These are phyloP conservation scores for Popillia japonica DNA, from an alignment of 1,140 invertebrate species.

Conservation along the genomic window DNA sequence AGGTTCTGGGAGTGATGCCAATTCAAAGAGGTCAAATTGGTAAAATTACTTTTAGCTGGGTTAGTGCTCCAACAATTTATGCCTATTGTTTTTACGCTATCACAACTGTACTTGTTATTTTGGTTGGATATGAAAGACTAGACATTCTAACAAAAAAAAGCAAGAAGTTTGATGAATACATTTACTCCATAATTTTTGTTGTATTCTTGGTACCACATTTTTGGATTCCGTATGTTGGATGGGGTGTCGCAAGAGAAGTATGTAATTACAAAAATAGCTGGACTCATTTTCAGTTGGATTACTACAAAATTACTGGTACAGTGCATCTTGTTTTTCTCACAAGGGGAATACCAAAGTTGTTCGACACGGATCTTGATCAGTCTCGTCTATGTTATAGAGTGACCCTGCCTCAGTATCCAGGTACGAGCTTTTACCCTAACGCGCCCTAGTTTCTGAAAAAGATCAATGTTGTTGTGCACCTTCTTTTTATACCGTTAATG, in stretches of 20 bases:
- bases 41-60: constrained; percentile 68
- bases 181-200: constrained; percentile 69
- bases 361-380: too few relatives aligned
- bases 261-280: constrained; percentile 71
- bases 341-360: too few relatives aligned
- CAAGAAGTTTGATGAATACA: constrained; percentile 69
- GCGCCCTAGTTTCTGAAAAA: too few relatives aligned
- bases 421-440: too few relatives aligned
- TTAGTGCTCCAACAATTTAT: constrained; percentile 65
- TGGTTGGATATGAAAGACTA: constrained; percentile 67
- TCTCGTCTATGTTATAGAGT: too few relatives aligned
- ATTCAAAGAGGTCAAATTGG: constrained; percentile 62
- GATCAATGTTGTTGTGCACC: too few relatives aligned
- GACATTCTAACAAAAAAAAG: constrained; percentile 64
- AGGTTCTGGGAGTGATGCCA: constrained; percentile 68
- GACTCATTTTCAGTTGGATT: constrained; percentile 63
- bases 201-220: constrained; percentile 70
- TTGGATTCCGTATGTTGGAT: constrained; percentile 71
- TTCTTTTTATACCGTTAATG: too few relatives aligned
- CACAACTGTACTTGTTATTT: constrained; percentile 63
- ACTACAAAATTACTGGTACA: constrained; percentile 60
- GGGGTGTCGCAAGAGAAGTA: constrained; percentile 69
- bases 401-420: too few relatives aligned
- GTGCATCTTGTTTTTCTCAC: too few relatives aligned
- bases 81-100: constrained; percentile 67